Evolutionary conservation across 2,113 vertebrate species (phyloP), one percentile per base, ranked within the genome.

Genomic region (Entosphenus tridentatus): DNA sequence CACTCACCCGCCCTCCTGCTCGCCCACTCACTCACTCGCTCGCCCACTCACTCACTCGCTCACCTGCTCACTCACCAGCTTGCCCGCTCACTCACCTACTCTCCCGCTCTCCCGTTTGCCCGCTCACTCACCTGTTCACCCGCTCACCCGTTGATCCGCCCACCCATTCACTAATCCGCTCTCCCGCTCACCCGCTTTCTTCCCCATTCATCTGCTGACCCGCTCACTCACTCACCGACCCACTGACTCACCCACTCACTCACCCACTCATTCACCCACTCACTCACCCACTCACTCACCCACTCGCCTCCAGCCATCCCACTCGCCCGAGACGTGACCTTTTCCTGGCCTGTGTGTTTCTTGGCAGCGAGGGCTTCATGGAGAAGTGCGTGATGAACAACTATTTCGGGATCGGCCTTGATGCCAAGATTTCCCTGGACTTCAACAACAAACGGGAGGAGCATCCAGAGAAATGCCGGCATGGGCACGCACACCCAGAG

Each of bases 341-440:
- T 39, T 54, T 70, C 12, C 56, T 55, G 56, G 68, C 55, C 58
- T 67, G 71, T 72, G 71, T 65, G 62, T 72, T 69, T 11, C 68
- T 71, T 55, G 67, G 69, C 77, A 92, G 89, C 72, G 86, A 89
- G 70, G 85, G 77, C 74, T 92, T 87, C 74, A 85, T 85, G 0
- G 89, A 95, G 78, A 90, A 87, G 65, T 95, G 89, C 70, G 89
- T 95, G 59, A 95, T 95, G 89, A 95, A 95, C 76, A 95, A 95
- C 74, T 95, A 95, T 70, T 95, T 95, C 65, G 89, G 89, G 69
- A 95, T 95, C 8, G 89, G 89, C 67, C 77, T 92, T 73, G 89
- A 95, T 12, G 89, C 88, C 1, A 95, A 95, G 74, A 95, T 95
- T 73, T 89, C 88, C 69, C 80, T 95, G 77, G 88, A 92, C 73